Evolutionary conservation across 2,113 vertebrate species (phyloP).

Genomic region (Ailuropoda melanoleuca): DNA sequence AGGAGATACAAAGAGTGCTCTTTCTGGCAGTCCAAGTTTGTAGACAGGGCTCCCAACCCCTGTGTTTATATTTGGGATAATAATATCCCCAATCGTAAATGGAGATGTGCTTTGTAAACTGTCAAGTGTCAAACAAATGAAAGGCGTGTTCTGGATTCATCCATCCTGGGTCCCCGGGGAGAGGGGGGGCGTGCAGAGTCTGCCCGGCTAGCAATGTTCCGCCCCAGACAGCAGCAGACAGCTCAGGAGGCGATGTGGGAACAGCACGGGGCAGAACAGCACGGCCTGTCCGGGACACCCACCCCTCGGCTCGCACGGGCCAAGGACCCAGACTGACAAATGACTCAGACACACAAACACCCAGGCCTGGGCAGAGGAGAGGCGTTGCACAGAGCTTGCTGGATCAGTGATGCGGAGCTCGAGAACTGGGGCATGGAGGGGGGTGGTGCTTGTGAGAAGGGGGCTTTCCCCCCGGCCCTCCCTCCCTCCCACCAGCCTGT

Average conservation of each 20-base stretch:
- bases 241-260: background rate
- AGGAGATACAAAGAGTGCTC: background rate
- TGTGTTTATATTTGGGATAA: slow-evolving; percentile 62
- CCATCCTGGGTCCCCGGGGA: background rate
- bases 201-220: background rate
- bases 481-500: no score
- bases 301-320: background rate
- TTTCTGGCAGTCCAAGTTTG: background rate
- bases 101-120: slow-evolving; percentile 71
- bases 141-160: slow-evolving; percentile 32
- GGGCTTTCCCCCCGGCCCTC: background rate
- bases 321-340: slow-evolving; percentile 73
- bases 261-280: slow-evolving; percentile 31
- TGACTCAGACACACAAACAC: slow-evolving; percentile 64
- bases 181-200: background rate
- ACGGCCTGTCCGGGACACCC: slow-evolving; percentile 43
- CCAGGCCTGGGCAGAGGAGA: background rate
- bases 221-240: background rate
- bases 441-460: no score
- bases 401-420: background rate
- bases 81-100: slow-evolving; percentile 37
- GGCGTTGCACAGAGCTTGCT: background rate
- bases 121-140: slow-evolving; percentile 55
- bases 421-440: background rate
- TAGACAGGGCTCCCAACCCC: slow-evolving; percentile 54